Conservation (phyloP, 2,113 vertebrate genomes). For the Psammodynastes pulverulentus region DNA sequence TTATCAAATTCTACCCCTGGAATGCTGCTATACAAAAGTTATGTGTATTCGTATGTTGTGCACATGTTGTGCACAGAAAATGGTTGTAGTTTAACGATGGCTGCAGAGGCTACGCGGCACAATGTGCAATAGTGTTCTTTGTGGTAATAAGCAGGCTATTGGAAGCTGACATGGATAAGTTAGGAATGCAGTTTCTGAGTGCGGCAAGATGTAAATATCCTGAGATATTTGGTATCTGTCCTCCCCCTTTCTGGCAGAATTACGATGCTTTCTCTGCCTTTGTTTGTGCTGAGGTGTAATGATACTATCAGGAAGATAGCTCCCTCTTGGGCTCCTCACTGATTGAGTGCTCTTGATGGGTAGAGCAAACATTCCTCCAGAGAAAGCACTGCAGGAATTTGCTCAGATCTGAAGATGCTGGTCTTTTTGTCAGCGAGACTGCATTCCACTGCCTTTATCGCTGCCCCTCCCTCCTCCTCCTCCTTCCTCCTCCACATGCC, state of each 20-base stretch:
- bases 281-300: conserved; percentile 8
- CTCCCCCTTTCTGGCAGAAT: conserved; percentile 5
- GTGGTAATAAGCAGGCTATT: neutral
- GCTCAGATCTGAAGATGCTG: neutral
- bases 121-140: neutral
- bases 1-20: neutral
- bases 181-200: neutral
- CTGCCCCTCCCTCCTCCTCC: neutral
- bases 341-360: conserved; percentile 26
- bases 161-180: neutral
- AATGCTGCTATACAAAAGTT: neutral
- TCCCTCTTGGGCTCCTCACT: conserved; percentile 16
- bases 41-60: neutral
- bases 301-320: neutral
- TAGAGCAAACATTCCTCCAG: conserved; percentile 26
- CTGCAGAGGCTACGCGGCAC: neutral
- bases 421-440: neutral
- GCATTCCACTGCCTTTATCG: conserved; percentile 25
- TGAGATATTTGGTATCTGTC: neutral
- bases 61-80: neutral
- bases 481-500: conserved; percentile 12
- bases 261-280: neutral
- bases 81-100: neutral
- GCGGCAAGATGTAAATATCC: neutral
- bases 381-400: conserved; percentile 21